phyloP scores from a whole-genome alignment of 2,113 vertebrate genomes.

The Malurus cyaneus region DNA sequence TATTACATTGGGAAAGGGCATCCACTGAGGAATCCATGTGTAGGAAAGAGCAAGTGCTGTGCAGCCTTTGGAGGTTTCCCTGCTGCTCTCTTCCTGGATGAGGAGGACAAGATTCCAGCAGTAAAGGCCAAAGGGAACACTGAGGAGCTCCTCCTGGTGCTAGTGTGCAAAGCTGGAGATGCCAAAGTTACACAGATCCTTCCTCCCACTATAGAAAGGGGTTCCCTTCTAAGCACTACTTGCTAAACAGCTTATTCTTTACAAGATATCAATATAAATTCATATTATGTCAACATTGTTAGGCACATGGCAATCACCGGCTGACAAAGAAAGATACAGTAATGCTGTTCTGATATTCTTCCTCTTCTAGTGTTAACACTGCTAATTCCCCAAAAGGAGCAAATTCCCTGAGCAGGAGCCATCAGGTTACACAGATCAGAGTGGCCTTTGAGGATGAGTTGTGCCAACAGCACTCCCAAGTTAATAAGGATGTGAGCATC shows the following conservation, averaged over 20 bases:
- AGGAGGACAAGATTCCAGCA: not conserved
- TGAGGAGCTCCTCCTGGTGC: not conserved
- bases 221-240: not conserved
- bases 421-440: not conserved
- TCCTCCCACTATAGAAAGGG: not conserved
- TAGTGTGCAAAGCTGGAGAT: not conserved
- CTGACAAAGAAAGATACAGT: not conserved
- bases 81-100: not conserved
- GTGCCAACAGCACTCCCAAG: not conserved
- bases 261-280: not conserved
- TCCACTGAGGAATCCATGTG: not conserved
- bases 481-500: not conserved
- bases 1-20: not conserved
- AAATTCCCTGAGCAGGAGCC: not conserved
- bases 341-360: not conserved
- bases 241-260: not conserved
- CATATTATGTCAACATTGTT: not conserved
- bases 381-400: not conserved
- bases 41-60: not conserved
- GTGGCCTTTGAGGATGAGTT: not conserved
- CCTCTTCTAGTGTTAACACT: not conserved
- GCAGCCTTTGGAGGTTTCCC: not conserved
- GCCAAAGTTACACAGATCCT: not conserved
- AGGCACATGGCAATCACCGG: accelerated
- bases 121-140: not conserved